These are phyloP conservation scores for Chloroclystis v-ata DNA, from an alignment of 2,888 invertebrate species.

Conservation along the genomic window DNA sequence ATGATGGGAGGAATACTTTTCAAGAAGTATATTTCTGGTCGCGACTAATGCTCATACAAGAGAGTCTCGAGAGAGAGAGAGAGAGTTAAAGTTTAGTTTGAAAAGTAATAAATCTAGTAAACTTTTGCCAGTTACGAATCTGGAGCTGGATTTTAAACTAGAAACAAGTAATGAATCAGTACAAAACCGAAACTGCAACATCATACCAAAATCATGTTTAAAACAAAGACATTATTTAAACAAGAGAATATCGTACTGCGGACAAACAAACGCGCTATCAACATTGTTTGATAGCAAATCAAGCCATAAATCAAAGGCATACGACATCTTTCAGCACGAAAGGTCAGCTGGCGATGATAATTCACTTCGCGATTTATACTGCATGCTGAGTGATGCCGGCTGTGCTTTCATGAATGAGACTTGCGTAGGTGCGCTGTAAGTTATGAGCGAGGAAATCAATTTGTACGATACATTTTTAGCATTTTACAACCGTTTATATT, in stretches of 20 bases:
- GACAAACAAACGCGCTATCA: conserved; percentile 4
- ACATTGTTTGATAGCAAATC: conserved; percentile 15
- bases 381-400: conserved; percentile 37
- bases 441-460: conserved; percentile 10
- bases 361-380: conserved; percentile 44
- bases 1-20: background rate
- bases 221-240: conserved; percentile 14
- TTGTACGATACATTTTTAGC: conserved; percentile 12
- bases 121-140: too few species aligned
- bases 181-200: background rate
- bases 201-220: background rate
- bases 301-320: conserved; percentile 18
- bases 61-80: too few species aligned
- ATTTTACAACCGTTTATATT: background rate
- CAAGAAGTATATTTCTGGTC: background rate
- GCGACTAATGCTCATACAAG: too few species aligned
- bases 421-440: conserved; percentile 11
- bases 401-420: conserved; percentile 30
- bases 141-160: too few species aligned
- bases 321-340: conserved; percentile 30
- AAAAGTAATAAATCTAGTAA: too few species aligned
- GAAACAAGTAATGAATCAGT: background rate
- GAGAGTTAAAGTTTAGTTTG: too few species aligned
- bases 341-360: conserved; percentile 47
- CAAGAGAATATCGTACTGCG: conserved; percentile 10